Conservation (phyloP, 2,888 invertebrate genomes). For the Lapara coniferarum region DNA sequence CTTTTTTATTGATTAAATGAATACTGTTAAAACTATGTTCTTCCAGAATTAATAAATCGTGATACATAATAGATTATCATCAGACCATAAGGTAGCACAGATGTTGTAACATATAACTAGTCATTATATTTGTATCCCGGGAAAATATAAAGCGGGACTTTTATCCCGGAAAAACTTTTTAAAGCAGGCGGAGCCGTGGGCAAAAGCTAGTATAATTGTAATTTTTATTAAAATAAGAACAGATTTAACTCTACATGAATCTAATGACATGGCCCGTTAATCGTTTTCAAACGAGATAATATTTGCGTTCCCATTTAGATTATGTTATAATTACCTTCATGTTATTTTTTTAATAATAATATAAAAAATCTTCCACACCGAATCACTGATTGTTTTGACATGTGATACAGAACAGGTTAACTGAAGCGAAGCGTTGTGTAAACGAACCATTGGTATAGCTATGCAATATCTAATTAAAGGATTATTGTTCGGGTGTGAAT, state of each 20-base stretch:
- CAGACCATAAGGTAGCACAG: neutral
- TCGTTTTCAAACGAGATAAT: too few species aligned
- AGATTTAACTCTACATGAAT: too few species aligned
- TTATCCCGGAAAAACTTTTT: too few species aligned
- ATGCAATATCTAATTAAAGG: slow-evolving; percentile 68
- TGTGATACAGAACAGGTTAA: slow-evolving; percentile 30
- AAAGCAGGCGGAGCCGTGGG: too few species aligned
- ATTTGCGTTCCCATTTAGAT: too few species aligned
- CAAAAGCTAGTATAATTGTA: too few species aligned
- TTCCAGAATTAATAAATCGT: neutral
- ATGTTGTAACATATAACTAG: neutral
- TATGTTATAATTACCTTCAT: neutral
- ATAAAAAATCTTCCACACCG: neutral
- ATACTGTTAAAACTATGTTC: too few species aligned
- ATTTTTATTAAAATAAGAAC: too few species aligned
- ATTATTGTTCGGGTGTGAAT: slow-evolving; percentile 60
- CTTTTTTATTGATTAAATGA: too few species aligned
- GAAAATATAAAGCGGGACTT: too few species aligned
- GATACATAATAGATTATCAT: neutral
- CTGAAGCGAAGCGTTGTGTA: slow-evolving; percentile 55
- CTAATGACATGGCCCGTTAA: too few species aligned
- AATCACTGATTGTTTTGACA: neutral
- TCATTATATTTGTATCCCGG: too few species aligned
- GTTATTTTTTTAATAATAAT: neutral
- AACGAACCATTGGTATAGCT: slow-evolving; percentile 53